Percentiles rank a stretch among this genome's conserved stretches.
These are phyloP conservation scores for Anguilla anguilla DNA, from an alignment of 2,797 vertebrate genomes.

Conservation along the genomic window DNA sequence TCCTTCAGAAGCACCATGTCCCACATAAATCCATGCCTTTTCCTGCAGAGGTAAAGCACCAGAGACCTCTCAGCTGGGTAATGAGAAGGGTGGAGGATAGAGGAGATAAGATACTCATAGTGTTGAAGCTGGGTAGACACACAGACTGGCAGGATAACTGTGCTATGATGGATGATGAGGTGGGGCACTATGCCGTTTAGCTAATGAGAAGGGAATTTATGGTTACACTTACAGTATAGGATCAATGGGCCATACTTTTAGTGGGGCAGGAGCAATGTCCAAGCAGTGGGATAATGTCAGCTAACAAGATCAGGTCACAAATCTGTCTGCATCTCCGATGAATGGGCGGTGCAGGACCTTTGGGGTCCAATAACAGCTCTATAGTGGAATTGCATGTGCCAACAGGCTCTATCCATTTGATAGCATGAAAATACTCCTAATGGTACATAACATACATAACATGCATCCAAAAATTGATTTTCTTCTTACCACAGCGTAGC, in stretches of 20 bases:
- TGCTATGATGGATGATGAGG: constrained; percentile 8
- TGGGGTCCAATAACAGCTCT: neutral
- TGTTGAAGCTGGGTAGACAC: neutral
- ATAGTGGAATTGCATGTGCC: neutral
- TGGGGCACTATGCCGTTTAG: constrained; percentile 53
- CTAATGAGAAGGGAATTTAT: constrained; percentile 75
- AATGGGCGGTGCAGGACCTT: neutral
- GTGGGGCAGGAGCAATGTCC: neutral
- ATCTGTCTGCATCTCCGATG: constrained; percentile 2
- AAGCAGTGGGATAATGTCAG: neutral
- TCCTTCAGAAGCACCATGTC: neutral
- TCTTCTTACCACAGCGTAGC: neutral
- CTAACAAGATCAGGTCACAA: constrained; percentile 4
- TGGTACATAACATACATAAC: neutral
- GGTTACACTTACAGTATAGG: constrained; percentile 75
- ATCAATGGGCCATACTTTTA: constrained; percentile 63
- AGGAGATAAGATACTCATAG: neutral
- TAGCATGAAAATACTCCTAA: neutral
- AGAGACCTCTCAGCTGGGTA: no score
- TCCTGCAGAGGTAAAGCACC: neutral
- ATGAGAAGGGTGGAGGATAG: neutral
- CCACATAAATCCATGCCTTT: neutral
- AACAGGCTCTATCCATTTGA: neutral
- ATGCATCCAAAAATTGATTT: neutral
- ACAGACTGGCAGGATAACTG: neutral